These are phyloP conservation scores for Oxyteleia sp. DNA, from an alignment of 2,888 invertebrate species.

Conservation along the genomic window DNA sequence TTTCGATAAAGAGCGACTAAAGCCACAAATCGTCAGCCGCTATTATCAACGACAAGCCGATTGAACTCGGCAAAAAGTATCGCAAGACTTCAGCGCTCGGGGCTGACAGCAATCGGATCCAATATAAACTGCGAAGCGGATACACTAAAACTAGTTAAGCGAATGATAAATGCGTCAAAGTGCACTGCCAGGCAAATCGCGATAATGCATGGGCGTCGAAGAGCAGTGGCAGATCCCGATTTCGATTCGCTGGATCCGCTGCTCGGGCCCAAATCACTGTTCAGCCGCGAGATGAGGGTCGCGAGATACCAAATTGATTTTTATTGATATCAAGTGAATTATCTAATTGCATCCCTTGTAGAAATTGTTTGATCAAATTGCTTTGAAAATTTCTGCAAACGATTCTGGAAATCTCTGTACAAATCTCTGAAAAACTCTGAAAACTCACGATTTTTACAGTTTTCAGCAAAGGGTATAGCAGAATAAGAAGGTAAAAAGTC, in stretches of 20 bases:
- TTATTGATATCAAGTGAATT: constrained; percentile 33
- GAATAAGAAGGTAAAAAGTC: no score
- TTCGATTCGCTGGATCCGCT: constrained; percentile 75
- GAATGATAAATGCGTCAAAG: constrained; percentile 80
- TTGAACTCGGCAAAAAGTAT: constrained; percentile 34
- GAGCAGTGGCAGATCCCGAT: constrained; percentile 81
- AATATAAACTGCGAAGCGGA: constrained; percentile 74
- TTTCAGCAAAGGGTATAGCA: no score
- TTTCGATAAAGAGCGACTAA: constrained; percentile 37
- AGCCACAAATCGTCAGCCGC: constrained; percentile 46
- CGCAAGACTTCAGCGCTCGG: constrained; percentile 30
- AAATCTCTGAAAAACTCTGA: no score
- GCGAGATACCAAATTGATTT: constrained; percentile 66
- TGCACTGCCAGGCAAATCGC: constrained; percentile 31
- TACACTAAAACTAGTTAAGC: constrained; percentile 80
- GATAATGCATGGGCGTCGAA: constrained; percentile 72
- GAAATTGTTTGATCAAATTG: no score
- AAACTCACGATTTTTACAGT: no score
- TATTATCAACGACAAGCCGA: constrained; percentile 65
- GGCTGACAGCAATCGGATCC: constrained; percentile 61
- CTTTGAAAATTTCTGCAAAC: no score
- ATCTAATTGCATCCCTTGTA: constrained; percentile 15
- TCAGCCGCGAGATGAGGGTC: constrained; percentile 76
- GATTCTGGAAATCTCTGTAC: no score
- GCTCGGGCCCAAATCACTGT: constrained; percentile 64